A percentile compares a stretch with the other conserved stretches of the same genome.
Evolutionary conservation across 2,888 invertebrate genomes (phyloP).

Genomic region (Oscheius sp.): DNA sequence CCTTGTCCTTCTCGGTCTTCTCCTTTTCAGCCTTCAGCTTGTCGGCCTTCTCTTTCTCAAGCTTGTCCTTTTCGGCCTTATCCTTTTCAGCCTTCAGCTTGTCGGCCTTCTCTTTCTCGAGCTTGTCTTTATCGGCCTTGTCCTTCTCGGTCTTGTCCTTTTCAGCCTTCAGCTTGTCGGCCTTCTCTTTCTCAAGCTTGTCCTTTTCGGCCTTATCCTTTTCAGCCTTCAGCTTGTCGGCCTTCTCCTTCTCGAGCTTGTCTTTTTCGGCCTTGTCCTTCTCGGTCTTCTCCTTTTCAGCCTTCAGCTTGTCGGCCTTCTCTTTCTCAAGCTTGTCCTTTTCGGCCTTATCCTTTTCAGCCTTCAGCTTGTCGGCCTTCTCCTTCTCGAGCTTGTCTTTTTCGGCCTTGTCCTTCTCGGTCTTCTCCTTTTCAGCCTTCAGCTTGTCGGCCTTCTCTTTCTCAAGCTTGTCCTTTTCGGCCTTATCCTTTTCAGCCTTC

Average conservation of each 20-base stretch:
- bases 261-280: not conserved
- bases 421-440: no score
- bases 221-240: not conserved
- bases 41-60: not conserved
- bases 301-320: not conserved
- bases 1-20: slow-evolving; percentile 1
- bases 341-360: no score
- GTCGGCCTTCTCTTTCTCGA: not conserved
- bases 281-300: not conserved
- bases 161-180: not conserved
- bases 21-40: not conserved
- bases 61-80: slow-evolving; percentile 2
- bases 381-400: no score
- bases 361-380: no score
- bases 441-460: no score
- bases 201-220: slow-evolving; percentile 1
- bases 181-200: not conserved
- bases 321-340: not conserved
- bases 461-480: no score
- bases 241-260: not conserved
- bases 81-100: not conserved
- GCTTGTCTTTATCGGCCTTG: not conserved
- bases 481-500: no score
- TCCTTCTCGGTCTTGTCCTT: not conserved
- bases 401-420: no score